Evolutionary conservation across 2,797 vertebrate species (phyloP), one percentile per base, ranked within the genome.

Genomic region (Gadopsis bispinosus): DNA sequence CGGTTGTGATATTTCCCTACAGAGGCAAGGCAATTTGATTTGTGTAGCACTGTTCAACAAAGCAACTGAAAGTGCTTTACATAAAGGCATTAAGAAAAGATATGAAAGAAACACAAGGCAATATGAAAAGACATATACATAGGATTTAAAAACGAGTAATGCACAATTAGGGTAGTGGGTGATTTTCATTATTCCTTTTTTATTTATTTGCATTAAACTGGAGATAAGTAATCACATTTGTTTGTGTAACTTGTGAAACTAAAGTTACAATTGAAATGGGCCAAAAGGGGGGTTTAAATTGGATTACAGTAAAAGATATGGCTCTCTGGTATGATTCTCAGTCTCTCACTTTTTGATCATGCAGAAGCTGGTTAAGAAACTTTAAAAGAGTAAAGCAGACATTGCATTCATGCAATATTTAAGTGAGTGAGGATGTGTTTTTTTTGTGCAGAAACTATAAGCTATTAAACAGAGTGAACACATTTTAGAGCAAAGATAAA

Each of bases 1-100:
- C 80, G 89, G 84, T 33, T 13, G 0, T 33, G 5, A 75, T 0
- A 35, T 16, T 9, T 77, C 10, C 4, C 31, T 67, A n/a, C 74
- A 77, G 29, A 22, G 5, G 7, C 2, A 37, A 59, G 35, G 13
- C 33, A 19, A n/a, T 33, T 17, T 31, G 5, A 50, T 43, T 1
- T 59, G 10, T 64, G 0, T 1, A 16, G 10, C 55, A 20, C 2
- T 5, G 37, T 55, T 33, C 16, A 17, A 22, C 1, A 31, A 39
- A n/a, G 9, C 5, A 74, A 5, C 0, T 39, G 2, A 22, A 65
- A 14, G n/a, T 35, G 10, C n/a, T 37, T 58, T 4, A 60, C 31
- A n/a, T 48, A 0, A 33, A 17, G 19, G 1, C 1, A 50, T 19
- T 5, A 19, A 12, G 55, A 19, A 20, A 22, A 51, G 2, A 16